A percentile compares a stretch with the other conserved stretches of the same genome.
Evolutionary conservation across 2,888 invertebrate species (phyloP).

Genomic region (Ormyrus nitidulus): DNA sequence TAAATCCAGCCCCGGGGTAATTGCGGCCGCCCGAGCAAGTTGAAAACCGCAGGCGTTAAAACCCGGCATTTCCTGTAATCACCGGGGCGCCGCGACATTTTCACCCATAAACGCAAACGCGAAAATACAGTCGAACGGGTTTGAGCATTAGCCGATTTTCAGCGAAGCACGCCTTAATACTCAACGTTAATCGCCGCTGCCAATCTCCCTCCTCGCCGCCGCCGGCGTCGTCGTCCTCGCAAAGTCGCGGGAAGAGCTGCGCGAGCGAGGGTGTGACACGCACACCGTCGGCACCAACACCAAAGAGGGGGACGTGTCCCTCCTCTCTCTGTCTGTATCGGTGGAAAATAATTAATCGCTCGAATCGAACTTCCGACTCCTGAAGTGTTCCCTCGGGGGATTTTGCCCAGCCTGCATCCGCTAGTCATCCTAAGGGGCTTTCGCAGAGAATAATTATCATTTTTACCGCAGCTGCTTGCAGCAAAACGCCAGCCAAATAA

Average conservation of each 20-base stretch:
- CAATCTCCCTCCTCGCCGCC: neutral
- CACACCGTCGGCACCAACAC: constrained; percentile 41
- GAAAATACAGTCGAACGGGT: too few relatives aligned
- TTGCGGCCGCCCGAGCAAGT: too few relatives aligned
- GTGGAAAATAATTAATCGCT: constrained; percentile 66
- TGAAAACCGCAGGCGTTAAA: too few relatives aligned
- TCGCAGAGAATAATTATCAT: too few relatives aligned
- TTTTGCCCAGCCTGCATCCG: neutral
- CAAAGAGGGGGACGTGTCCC: constrained; percentile 1
- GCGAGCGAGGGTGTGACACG: neutral
- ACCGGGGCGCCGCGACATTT: too few relatives aligned
- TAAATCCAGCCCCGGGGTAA: too few relatives aligned
- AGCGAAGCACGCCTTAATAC: constrained; percentile 23
- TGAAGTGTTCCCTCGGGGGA: constrained; percentile 65
- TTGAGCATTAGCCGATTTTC: constrained; percentile 19
- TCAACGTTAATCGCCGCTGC: constrained; percentile 24
- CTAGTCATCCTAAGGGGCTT: too few relatives aligned
- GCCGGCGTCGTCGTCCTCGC: neutral
- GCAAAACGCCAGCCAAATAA: too few relatives aligned
- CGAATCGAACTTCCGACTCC: constrained; percentile 69
- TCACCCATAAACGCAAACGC: too few relatives aligned
- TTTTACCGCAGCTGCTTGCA: too few relatives aligned
- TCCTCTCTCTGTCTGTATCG: constrained; percentile 36
- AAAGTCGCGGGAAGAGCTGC: neutral
- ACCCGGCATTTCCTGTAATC: too few relatives aligned